Conservation (phyloP, 92 coral and sea anemone species). For the Bergia puertoricense region DNA sequence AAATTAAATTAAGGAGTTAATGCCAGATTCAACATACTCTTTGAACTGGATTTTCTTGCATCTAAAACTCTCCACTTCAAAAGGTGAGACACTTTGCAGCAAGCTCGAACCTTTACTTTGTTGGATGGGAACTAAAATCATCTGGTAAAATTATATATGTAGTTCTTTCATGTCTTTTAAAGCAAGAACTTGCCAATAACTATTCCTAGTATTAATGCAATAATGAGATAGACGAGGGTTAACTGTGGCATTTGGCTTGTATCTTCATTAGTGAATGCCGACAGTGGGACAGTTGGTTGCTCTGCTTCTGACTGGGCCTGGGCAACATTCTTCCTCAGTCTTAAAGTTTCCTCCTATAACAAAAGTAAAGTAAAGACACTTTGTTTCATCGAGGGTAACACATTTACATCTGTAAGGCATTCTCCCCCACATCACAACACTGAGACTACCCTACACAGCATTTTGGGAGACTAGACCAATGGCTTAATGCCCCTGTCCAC, state of each 20-base stretch:
- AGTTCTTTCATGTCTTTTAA: slow-evolving; percentile 42
- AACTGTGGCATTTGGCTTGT: slow-evolving; percentile 57
- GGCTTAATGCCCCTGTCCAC: too few relatives aligned
- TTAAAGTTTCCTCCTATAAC: slow-evolving; percentile 66
- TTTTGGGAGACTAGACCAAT: too few relatives aligned
- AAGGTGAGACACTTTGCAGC: background rate
- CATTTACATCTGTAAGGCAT: background rate
- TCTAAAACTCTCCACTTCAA: background rate
- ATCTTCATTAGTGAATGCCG: slow-evolving; percentile 41
- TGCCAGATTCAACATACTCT: background rate
- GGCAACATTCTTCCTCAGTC: slow-evolving; percentile 73
- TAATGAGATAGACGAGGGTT: slow-evolving; percentile 71
- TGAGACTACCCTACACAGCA: too few relatives aligned
- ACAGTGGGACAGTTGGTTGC: slow-evolving; percentile 41
- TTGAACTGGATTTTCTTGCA: background rate
- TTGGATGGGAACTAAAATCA: slow-evolving; percentile 30
- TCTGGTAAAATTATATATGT: slow-evolving; percentile 33
- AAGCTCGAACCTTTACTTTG: background rate
- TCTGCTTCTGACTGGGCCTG: slow-evolving; percentile 26
- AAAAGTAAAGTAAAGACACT: background rate
- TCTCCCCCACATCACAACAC: too few relatives aligned
- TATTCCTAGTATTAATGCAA: slow-evolving; percentile 85
- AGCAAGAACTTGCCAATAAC: slow-evolving; percentile 83
- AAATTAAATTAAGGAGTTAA: background rate
- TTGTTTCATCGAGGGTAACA: background rate